Evolutionary conservation across 2,113 vertebrate genomes (phyloP), one percentile per base, ranked within the genome.

Genomic region (Zeus faber): DNA sequence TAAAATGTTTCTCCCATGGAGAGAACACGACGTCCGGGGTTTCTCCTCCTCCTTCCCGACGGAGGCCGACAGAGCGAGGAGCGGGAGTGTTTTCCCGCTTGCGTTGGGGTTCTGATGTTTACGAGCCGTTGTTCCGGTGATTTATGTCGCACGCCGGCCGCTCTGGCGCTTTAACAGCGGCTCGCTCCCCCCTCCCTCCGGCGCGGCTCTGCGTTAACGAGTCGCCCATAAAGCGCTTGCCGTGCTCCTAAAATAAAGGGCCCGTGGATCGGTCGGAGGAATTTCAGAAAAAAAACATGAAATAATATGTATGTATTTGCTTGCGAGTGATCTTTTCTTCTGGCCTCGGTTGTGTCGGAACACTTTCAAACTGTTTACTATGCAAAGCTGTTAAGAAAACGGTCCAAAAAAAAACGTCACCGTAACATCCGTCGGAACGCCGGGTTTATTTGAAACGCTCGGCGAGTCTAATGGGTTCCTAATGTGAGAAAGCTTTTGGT

Each of bases 141-240:
- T 88, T 85, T 81, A 81, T 54, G 67, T 69, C 76, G 72, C 62
- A 76, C 74, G 72, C 63, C 77, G 75, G 79, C 59, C 63, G 25
- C 55, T 72, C 68, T 70, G 79, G 69, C 81, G 74, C 52, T 83
- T 87, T 81, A 82, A 85, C 61, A 56, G 72, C 74, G 53, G 53
- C 74, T 54, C 62, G 76, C 76, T 52, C 72, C 77, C 76, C 55
- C 51, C 76, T 25, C 74, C 65, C 62, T 59, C 65, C 70, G 72
- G 70, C 60, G 70, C 79, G 68, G 79, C 72, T 66, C 67, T 74
- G 73, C 72, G 74, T 81, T 84, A 80, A 84, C 66, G 69, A 72
- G 80, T 65, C 44, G 58, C 72, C 71, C 72, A 57, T 86, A 82
- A 87, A 86, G 74, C 64, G 56, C 54, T 59, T 73, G 67, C 54